Base-by-base conservation (phyloP, 2,888 invertebrate genomes). In the Hemistola chrysoprasaria region DNA sequence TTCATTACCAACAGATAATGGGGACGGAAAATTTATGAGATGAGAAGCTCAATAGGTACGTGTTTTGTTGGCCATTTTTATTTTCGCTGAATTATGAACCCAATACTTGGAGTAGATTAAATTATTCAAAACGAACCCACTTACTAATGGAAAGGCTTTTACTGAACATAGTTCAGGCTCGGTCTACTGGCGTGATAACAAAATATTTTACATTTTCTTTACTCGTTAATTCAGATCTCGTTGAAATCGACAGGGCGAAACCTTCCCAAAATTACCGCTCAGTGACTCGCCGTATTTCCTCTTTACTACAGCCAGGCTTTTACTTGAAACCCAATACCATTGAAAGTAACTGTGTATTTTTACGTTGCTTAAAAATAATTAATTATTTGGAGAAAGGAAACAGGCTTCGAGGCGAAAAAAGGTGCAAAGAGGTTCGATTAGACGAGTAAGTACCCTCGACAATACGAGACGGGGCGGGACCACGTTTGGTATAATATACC, bases 241-340 rank as follows among this genome's bases (percentile, higher is more conserved):
- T 70, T 64, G 68, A 65, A 72, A 71, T 71, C 70, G 75, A 74
- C 75, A 71, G 65, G 65, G 70, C 65, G 70, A 66, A 71, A 65
- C 70, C 71, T 71, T 69, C 65, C 50, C 56, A 52, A 76, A 78
- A 78, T 76, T 68, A 76, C 65, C 64, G 62, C 49, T 70, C 63
- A 62, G 64, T 76, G 77, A 78, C 74, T 77, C 65, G 61, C 55
- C 63, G 63, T 59, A 56, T 78, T 75, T 70, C 57, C 47, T 30
- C 40, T 50, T 50, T 52, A 54, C 49, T 50, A 47, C 49, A 45
- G 41, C 34, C 47, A 52, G 43, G 52, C 52, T 55, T 55, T 55
- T 48, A 47, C 49, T 49, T 50, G 46, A 45, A 50, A 55, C 36
- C 46, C 55, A 50, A 50, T 52, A 52, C 44, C 46, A 50, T 54